Conservation (phyloP, 2,888 invertebrate genomes). For the Sepioteuthis lessoniana region DNA sequence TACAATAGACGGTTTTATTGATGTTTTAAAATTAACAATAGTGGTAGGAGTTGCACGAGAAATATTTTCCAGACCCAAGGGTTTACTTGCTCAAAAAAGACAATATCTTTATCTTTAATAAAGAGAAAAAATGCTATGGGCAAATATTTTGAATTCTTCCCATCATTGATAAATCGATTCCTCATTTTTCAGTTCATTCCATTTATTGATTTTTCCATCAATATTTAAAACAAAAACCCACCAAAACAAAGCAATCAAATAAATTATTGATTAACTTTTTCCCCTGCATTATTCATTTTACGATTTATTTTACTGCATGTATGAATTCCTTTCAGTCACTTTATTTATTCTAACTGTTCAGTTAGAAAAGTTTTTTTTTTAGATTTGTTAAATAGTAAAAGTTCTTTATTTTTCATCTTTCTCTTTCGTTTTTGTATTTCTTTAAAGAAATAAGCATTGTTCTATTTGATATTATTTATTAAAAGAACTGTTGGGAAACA, state of each 20-base stretch:
- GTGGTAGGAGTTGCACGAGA: background rate
- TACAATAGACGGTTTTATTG: background rate
- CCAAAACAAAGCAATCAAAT: too few species aligned
- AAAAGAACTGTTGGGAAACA: background rate
- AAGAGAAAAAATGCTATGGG: background rate
- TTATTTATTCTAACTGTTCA: background rate
- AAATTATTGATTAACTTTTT: background rate
- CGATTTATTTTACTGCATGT: background rate
- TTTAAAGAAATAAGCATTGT: background rate
- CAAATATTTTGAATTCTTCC: background rate
- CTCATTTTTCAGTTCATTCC: background rate
- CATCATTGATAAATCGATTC: background rate
- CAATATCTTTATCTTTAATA: background rate
- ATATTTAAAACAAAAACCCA: background rate
- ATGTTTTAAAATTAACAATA: constrained; percentile 7
- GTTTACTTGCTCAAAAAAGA: background rate
- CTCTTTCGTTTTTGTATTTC: background rate
- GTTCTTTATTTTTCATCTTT: background rate
- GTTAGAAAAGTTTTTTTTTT: background rate
- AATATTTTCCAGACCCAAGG: background rate
- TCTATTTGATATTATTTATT: background rate
- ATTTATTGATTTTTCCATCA: background rate
- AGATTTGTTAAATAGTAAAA: background rate
- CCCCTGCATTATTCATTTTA: background rate
- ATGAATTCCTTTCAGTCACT: background rate